Evolutionary conservation across 2,888 invertebrate genomes (phyloP), one percentile per base, ranked within the genome.

Genomic region (Diarsia mendica): DNA sequence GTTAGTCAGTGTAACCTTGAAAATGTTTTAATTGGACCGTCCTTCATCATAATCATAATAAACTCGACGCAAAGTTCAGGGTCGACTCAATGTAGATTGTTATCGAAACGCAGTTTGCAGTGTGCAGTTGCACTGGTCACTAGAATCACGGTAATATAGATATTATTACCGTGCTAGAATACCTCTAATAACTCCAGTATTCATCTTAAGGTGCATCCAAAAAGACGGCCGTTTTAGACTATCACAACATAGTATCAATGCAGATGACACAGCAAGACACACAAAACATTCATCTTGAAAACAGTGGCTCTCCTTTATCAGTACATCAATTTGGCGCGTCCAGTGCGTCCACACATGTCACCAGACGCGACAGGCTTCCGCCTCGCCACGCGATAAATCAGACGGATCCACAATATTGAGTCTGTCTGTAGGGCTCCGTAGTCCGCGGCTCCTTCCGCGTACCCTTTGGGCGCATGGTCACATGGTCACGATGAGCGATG

Each of bases 381-480:
- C n/a, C 55, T 70, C 44, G 48, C 28, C 15, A n/a, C 28, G 33
- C 49, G 20, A 60, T 61, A 51, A 51, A 67, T 67, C 75, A 64
- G 44, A 39, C 65, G 33, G 51, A 69, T 65, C 48, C 65, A 77
- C 78, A 76, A 70, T 82, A 84, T 78, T 86, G 71, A 75, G 60
- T 63, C 44, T 44, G 60, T 63, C 44, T 44, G 68, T 58, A 23
- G 58, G 6, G 75, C 63, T 65, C 44, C 33, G 65, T 51, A 28
- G 28, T 28, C 18, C 11, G 67, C 44, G 74, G 39, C 63, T 66
- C 48, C 74, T 86, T 86, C 82, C 84, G 76, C 73, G 75, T 82
- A 20, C 74, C 39, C 64, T 75, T 58, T 46, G 49, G 79, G 44
- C 44, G 51, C n/a, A 23, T n/a, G 39, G 49, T 46, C 58, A 58